Base-by-base conservation (phyloP, 2,888 invertebrate genomes). In the Cheilosia variabilis region DNA sequence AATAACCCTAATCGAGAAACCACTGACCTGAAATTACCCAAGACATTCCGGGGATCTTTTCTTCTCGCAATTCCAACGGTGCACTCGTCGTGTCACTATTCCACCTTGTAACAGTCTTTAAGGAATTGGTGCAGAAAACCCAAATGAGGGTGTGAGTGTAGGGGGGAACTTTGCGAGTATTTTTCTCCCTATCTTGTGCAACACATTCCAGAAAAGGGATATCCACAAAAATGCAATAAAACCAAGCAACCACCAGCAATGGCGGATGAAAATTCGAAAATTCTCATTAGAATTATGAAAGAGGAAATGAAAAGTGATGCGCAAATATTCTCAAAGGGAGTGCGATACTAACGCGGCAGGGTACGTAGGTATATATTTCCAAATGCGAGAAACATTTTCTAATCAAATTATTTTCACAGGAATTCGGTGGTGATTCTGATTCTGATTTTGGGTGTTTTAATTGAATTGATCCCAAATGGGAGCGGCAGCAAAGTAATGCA, bases 1-100 rank as follows among this genome's bases (percentile, higher is more conserved):
- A 72, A 82, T 82, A 82, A 82, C 71, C 76, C 82, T 72, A 82
- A 82, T 82, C 76, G 82, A 37, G 37, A 77, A 82, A 77, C 76
- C 82, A 71, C 66, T 72, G 82, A 77, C 82, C 82, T 72, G 77
- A 82, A 82, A 82, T 66, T 72, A 77, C 76, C 76, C 76, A 76
- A 77, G 82, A 66, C 73, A 53, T 80, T 80, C 43, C n/a, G 50
- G 58, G 66, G 31, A 72, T 65, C 43, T 65, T 65, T 65, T 57
- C 65, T 10, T 41, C 45, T 24, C 45, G 10, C 22, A 24, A 27
- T 63, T 57, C n/a, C 22, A 41, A 31, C 15, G 73, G 27, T 73
- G 60, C 73, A 60, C 4, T 72, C 4, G 53, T 10, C 34, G 15
- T 47, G 43, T 31, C 58, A 27, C 34, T 13, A 41, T 78, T 50